Evolutionary conservation across 1,140 invertebrate species (phyloP).

Genomic region (Aricia agestis): DNA sequence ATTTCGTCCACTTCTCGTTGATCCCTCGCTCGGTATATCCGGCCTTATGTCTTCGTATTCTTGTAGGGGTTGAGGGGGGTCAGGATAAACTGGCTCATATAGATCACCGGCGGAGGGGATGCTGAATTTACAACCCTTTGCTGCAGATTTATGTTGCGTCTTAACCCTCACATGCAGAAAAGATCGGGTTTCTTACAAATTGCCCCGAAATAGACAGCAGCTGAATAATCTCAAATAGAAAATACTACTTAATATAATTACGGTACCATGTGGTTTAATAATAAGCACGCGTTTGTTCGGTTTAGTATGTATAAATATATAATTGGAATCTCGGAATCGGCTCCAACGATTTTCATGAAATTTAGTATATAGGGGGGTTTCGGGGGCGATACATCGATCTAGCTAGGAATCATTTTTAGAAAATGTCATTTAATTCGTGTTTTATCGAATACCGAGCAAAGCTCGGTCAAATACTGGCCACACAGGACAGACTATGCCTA

Average conservation of each 20-base stretch:
- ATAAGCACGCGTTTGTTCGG: no score
- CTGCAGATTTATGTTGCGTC: constrained; percentile 61
- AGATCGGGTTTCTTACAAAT: constrained; percentile 69
- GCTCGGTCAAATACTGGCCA: no score
- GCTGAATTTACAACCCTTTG: constrained; percentile 68
- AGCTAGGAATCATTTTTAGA: no score
- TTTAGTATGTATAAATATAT: no score
- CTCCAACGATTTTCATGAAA: no score
- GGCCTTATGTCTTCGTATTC: neutral
- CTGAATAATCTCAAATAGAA: constrained; percentile 23
- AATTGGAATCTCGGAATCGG: no score
- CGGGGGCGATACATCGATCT: no score
- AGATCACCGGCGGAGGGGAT: constrained; percentile 49
- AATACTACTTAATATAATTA: neutral
- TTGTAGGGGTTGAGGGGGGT: constrained; percentile 28
- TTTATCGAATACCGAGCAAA: no score
- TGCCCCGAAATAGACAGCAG: constrained; percentile 51
- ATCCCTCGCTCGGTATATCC: constrained; percentile 26
- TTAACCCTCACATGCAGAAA: constrained; percentile 62
- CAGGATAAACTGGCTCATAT: constrained; percentile 39
- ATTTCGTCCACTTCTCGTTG: constrained; percentile 35
- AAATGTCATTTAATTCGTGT: no score
- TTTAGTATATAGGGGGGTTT: no score
- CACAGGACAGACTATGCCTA: no score
- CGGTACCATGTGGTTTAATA: no score